Percentiles rank a stretch among this genome's conserved stretches.
Conservation (phyloP, 2,113 vertebrate genomes). For the Romanogobio albipinnatus region DNA sequence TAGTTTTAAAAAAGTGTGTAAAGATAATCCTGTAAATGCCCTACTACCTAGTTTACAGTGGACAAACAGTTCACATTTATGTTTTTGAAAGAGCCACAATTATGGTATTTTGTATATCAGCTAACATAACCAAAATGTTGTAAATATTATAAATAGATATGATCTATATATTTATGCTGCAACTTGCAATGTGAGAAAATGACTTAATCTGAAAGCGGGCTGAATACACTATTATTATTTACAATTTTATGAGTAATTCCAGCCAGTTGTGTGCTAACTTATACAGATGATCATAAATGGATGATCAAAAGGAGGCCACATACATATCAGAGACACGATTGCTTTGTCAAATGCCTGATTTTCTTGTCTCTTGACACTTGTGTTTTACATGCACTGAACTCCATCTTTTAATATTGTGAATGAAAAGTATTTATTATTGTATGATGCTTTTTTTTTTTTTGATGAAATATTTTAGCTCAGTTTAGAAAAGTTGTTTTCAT, state of each 20-base stretch:
- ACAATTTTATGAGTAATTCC: conserved; percentile 30
- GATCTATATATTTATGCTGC: conserved; percentile 75
- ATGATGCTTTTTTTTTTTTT: conserved; percentile 62
- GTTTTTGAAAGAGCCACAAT: conserved; percentile 48
- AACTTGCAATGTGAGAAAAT: conserved; percentile 65
- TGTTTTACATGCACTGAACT: conserved; percentile 80
- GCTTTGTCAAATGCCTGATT: conserved; percentile 38
- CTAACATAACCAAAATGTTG: conserved; percentile 78
- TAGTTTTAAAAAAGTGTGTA: not conserved
- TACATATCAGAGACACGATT: conserved; percentile 22
- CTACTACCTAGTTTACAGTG: conserved; percentile 53
- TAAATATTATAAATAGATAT: conserved; percentile 71
- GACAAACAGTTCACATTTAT: conserved; percentile 40
- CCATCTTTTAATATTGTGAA: conserved; percentile 68
- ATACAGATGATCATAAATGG: conserved; percentile 39
- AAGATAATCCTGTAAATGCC: conserved; percentile 41
- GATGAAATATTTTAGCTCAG: conserved; percentile 61
- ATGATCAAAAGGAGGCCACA: conserved; percentile 12
- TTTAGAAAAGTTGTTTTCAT: conserved; percentile 71
- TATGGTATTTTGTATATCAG: conserved; percentile 67
- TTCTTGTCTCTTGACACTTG: conserved; percentile 63
- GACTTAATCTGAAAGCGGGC: conserved; percentile 47
- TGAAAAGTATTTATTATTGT: conserved; percentile 79
- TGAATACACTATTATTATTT: conserved; percentile 40
- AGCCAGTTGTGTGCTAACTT: conserved; percentile 57